A percentile compares a stretch with the other conserved stretches of the same genome.
Evolutionary conservation across 2,797 vertebrate species (phyloP).

Genomic region (Glossophaga mutica): DNA sequence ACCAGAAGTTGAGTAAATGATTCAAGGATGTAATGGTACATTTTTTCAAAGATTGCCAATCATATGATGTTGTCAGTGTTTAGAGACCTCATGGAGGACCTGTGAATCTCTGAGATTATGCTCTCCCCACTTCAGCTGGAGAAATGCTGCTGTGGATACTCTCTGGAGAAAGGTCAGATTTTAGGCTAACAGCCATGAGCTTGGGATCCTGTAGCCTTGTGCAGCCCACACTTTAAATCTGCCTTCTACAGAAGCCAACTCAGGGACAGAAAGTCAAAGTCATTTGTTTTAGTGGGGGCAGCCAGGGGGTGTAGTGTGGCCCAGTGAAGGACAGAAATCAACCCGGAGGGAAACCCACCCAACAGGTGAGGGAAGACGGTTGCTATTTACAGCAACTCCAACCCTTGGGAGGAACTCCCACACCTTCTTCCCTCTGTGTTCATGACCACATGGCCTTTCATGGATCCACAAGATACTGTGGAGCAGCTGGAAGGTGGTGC

Average conservation of each 20-base stretch:
- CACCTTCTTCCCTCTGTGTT: neutral
- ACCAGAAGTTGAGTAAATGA: neutral
- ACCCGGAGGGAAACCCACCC: neutral
- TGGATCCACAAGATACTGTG: neutral
- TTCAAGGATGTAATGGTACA: neutral
- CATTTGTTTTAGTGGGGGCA: neutral
- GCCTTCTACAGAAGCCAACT: neutral
- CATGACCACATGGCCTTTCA: neutral
- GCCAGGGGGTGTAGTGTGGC: no score
- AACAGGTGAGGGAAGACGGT: neutral
- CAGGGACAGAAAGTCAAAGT: neutral
- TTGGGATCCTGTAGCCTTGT: neutral
- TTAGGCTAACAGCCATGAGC: neutral
- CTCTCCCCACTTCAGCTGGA: neutral
- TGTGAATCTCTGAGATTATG: neutral
- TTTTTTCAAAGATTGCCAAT: neutral
- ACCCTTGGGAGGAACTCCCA: neutral
- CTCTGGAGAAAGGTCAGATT: neutral
- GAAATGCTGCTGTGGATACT: neutral
- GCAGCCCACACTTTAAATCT: neutral
- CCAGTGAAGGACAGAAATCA: no score
- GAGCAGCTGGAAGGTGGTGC: neutral
- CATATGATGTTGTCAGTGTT: no score
- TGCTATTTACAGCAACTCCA: neutral
- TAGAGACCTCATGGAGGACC: neutral